Conservation (phyloP, 2,888 invertebrate genomes). For the Agonopterix alstromeriana region DNA sequence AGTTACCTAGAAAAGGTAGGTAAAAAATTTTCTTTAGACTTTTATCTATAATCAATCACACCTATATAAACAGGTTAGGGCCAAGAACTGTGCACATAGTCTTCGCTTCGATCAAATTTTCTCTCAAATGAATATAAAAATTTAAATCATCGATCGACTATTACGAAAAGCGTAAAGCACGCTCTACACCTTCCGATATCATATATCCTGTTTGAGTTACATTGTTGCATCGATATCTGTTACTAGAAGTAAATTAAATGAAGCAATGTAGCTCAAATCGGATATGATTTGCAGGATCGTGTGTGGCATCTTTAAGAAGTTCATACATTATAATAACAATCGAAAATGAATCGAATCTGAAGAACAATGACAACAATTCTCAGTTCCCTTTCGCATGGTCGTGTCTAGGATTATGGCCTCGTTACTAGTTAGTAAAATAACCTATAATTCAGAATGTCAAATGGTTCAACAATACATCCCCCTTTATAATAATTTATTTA, state of each 20-base stretch:
- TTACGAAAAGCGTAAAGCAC: no score
- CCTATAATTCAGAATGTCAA: conserved; percentile 36
- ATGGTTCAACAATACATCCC: conserved; percentile 49
- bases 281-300: no score
- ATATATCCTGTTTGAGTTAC: no score
- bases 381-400: conserved; percentile 42
- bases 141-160: no score
- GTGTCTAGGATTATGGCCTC: conserved; percentile 51
- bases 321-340: not conserved
- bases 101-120: not conserved
- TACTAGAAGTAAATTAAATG: no score
- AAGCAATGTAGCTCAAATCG: no score
- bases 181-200: no score
- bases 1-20: conserved; percentile 52
- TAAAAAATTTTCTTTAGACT: conserved; percentile 58
- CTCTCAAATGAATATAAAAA: no score
- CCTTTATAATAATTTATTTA: conserved; percentile 56
- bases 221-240: no score
- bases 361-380: not conserved
- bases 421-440: conserved; percentile 21
- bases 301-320: no score
- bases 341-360: not conserved
- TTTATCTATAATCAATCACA: conserved; percentile 39
- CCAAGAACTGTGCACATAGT: not conserved
- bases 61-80: conserved; percentile 12